Evolutionary conservation across 2,797 vertebrate species (phyloP), one percentile per base, ranked within the genome.

Genomic region (Amblyopsis hoosieri): DNA sequence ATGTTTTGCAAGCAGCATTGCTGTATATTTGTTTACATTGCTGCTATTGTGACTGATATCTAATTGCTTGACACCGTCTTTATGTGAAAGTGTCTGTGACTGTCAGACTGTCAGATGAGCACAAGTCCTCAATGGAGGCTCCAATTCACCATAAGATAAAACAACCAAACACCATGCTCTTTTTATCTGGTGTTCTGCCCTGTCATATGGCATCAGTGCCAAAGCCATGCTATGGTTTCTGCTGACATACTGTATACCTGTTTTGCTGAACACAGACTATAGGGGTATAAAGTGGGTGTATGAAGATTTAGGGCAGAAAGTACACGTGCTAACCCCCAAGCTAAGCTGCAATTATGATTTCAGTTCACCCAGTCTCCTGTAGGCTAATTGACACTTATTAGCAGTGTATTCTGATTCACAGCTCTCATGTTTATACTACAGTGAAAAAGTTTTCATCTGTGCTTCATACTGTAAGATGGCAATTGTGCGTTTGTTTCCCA

Each of bases 231-330:
- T 55, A 52, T 76, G 79, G 81, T 80, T 74, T 74, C 67, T 42
- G 23, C 79, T 86, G 85, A 88, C 83, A 79, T n/a, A 17, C 17
- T 17, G 17, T 17, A 46, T 87, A 88, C 85, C 88, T 82, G 80
- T 70, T 89, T 92, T 92, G 88, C 92, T 54, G 57, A n/a, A 53
- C 74, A 48, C 67, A 71, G 71, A 85, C 71, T 46, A 64, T 68
- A 83, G 66, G 91, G 91, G 19, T 23, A 23, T 93, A 90, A 91
- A 91, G 90, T 90, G 90, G 89, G 81, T 85, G 84, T 83, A 54
- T 78, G 76, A 69, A 72, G 72, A 74, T 67, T 64, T 51, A 60
- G 73, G 57, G 61, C 48, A 53, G 45, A 67, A 50, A 13, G 69
- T 59, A 73, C 80, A 72, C 66, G 13, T 56, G 33, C 8, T 37